Evolutionary conservation across 2,113 vertebrate genomes (phyloP), one percentile per base, ranked within the genome.

Genomic region (Phyllopteryx taeniolatus): DNA sequence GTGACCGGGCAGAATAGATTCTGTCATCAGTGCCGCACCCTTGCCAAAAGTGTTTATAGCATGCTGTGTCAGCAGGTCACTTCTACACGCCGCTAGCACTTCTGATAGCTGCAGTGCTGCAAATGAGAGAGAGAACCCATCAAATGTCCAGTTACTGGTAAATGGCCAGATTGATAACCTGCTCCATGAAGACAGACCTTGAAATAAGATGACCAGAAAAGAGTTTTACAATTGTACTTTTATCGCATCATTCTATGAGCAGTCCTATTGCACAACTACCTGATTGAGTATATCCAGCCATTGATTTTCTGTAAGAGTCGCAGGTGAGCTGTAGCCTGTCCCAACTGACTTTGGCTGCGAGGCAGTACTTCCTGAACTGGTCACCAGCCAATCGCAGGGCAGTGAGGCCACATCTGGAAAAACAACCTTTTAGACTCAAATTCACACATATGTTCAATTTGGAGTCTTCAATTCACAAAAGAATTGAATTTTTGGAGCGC

Each of bases 21-120:
- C n/a, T 67, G 63, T 70, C 75, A 72, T 51, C n/a, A 6, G 67
- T 12, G n/a, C 47, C 57, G 44, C 61, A 67, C 67, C 47, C 33
- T 70, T 15, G 0, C 66, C 67, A 70, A 65, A 78, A 49, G 27
- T 64, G 71, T 76, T 79, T 74, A 74, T 63, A 62, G 61, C 54
- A 67, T 46, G 82, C 76, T 77, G 73, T 74, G 72, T 85, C 87
- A 87, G 78, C 76, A 19, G 81, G 51, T 68, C 75, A 68, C 39
- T 61, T 72, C 65, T 3, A 35, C 46, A 44, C 0, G 12, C 71
- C 71, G 19, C 43, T 47, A 65, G 56, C 62, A 33, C 22, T 33
- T 75, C 67, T 22, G 67, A 68, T 68, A 22, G 62, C 57, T 63
- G 60, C 73, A 67, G 12, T 56, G 53, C 73, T 78, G 69, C 67